Conservation (phyloP, 1,140 invertebrate genomes). For the Cylas formicarius region DNA sequence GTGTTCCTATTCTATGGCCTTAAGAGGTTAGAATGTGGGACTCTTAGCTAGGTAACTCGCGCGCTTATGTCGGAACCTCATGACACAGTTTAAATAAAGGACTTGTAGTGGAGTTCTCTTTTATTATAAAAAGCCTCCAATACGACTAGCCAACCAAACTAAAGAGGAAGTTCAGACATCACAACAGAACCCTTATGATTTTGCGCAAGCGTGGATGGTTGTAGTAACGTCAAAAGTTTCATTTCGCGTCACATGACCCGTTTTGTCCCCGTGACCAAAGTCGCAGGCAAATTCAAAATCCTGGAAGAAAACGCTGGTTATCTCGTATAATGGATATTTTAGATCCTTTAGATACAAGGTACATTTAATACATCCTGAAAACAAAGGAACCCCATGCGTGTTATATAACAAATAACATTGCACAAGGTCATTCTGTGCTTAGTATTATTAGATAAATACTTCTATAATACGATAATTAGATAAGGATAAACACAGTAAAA, state of each 20-base stretch:
- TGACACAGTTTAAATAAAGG: no score
- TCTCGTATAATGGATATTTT: constrained; percentile 37
- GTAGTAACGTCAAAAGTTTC: neutral
- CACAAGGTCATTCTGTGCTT: constrained; percentile 31
- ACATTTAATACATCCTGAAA: constrained; percentile 8
- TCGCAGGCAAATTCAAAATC: constrained; percentile 42
- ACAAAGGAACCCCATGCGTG: constrained; percentile 6
- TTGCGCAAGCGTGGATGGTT: constrained; percentile 3
- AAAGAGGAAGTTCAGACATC: no score
- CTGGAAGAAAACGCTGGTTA: constrained; percentile 14
- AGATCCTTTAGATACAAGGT: constrained; percentile 38
- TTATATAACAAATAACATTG: constrained; percentile 37
- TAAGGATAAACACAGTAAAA: constrained; percentile 17
- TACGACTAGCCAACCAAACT: no score
- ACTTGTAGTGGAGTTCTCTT: no score
- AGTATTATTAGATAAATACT: constrained; percentile 22
- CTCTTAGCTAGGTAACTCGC: no score
- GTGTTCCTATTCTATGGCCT: no score
- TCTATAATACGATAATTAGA: constrained; percentile 20
- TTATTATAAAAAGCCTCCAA: no score
- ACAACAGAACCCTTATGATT: no score
- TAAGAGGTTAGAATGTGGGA: no score
- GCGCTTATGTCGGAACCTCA: no score
- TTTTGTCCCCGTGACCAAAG: constrained; percentile 44
- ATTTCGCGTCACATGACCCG: constrained; percentile 41